Evolutionary conservation across 1,140 invertebrate genomes (phyloP).

Genomic region (honey bee (Apis mellifera)): Amel_HAv3.1 CM009936.2:14913501-14914000

Average conservation of each 20-base stretch:
- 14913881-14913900: slow-evolving; percentile 1
- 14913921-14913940: slow-evolving; percentile 33
- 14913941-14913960: slow-evolving; percentile 18
- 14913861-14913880: slow-evolving; percentile 13
- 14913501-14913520: slow-evolving; percentile 4
- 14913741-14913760: too few relatives aligned
- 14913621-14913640: too few relatives aligned
- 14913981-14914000: slow-evolving; percentile 19
- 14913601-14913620: not conserved
- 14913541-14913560: not conserved
- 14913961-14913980: not conserved
- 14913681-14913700: too few relatives aligned
- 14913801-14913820: too few relatives aligned
- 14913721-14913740: too few relatives aligned
- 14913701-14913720: too few relatives aligned
- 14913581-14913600: slow-evolving; percentile 9
- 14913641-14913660: too few relatives aligned
- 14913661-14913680: too few relatives aligned
- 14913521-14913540: slow-evolving; percentile 40
- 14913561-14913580: slow-evolving; percentile 24
- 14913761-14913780: too few relatives aligned
- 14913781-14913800: not conserved
- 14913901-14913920: slow-evolving; percentile 28
- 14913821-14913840: slow-evolving; percentile 18
- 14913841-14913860: slow-evolving; percentile 1